Evolutionary conservation across 2,113 vertebrate species (phyloP).

Genomic region (Donacobius atricapilla): DNA sequence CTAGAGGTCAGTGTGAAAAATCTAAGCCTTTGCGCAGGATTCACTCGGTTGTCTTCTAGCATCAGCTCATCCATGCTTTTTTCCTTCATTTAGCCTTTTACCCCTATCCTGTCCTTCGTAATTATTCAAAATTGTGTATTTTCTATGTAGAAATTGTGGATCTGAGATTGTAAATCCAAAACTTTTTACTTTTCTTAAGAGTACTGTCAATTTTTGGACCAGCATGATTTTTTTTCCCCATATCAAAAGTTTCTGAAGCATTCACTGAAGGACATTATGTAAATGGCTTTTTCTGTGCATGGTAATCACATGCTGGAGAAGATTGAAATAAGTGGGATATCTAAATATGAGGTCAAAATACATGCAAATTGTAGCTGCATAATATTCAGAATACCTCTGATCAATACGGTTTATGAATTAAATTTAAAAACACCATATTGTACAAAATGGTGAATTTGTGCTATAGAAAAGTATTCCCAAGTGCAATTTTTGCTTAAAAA

Average conservation of each 20-base stretch:
- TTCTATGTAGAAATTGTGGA: background rate
- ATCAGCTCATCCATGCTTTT: background rate
- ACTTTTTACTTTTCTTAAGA: background rate
- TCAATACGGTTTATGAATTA: background rate
- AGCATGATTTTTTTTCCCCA: rapidly evolving
- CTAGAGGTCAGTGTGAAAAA: background rate
- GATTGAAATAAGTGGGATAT: background rate
- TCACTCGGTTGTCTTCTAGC: background rate
- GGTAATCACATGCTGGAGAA: background rate
- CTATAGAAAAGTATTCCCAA: conserved; percentile 41
- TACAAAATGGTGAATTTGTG: background rate
- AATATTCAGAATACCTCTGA: conserved; percentile 15
- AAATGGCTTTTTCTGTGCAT: background rate
- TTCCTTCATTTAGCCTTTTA: background rate
- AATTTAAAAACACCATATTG: background rate
- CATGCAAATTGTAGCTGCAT: background rate
- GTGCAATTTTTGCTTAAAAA: conserved; percentile 54
- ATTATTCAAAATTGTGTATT: background rate
- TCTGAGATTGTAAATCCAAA: background rate
- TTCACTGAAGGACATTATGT: background rate
- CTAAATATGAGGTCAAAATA: background rate
- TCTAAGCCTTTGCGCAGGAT: background rate
- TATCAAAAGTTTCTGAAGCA: background rate
- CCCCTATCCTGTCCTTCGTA: background rate
- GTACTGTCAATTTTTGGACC: background rate